These are phyloP conservation scores for Mamestra brassicae DNA, from an alignment of 2,888 invertebrate genomes.

Conservation along the genomic window DNA sequence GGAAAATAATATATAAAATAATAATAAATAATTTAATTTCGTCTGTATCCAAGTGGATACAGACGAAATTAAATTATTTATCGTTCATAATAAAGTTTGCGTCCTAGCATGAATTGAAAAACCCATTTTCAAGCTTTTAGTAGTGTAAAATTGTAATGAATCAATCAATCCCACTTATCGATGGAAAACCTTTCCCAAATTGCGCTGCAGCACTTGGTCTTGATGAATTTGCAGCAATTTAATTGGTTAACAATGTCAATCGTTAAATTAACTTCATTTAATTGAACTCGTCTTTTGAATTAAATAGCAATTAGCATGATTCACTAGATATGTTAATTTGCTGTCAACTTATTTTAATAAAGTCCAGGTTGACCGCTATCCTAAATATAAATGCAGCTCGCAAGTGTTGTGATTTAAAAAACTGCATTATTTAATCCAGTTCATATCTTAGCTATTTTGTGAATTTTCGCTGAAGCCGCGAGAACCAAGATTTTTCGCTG, in stretches of 20 bases:
- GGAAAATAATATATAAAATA: too few species aligned
- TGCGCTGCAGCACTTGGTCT: constrained; percentile 34
- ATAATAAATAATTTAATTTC: too few species aligned
- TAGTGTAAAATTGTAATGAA: constrained; percentile 40
- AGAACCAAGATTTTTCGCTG: constrained; percentile 43
- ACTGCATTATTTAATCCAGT: constrained; percentile 13
- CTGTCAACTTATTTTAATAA: neutral
- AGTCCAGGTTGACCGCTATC: neutral
- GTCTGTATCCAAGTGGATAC: neutral
- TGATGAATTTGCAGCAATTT: constrained; percentile 52
- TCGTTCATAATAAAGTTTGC: neutral
- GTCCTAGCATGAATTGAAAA: constrained; percentile 3
- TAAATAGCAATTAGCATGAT: neutral
- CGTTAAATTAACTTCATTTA: neutral
- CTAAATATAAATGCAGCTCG: neutral
- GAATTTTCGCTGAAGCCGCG: constrained; percentile 26
- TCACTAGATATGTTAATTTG: neutral
- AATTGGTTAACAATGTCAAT: constrained; percentile 41
- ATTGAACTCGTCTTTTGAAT: neutral
- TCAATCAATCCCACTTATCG: constrained; percentile 32
- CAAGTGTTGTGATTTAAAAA: constrained; percentile 6
- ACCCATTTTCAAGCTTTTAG: constrained; percentile 4
- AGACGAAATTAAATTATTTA: neutral
- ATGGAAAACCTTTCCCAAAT: constrained; percentile 29
- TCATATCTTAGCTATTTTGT: constrained; percentile 30